Conservation (phyloP, 2,113 vertebrate species). For the Varanus salvator region DNA sequence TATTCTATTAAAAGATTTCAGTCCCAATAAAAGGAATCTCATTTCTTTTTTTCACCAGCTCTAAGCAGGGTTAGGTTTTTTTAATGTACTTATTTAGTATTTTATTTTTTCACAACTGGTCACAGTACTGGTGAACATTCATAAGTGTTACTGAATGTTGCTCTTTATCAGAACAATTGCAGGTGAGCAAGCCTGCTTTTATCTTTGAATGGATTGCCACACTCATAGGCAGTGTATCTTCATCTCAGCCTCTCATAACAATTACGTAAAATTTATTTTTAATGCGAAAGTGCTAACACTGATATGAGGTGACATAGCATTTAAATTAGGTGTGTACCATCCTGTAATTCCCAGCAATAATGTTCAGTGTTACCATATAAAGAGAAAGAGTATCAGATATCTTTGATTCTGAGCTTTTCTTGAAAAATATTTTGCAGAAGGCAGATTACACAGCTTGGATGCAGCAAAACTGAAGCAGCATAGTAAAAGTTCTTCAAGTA, state of each 20-base stretch:
- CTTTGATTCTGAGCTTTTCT: conserved; percentile 30
- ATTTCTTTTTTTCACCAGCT: background rate
- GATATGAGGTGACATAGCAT: background rate
- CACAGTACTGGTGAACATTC: background rate
- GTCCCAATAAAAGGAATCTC: background rate
- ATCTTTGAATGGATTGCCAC: background rate
- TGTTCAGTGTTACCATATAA: conserved; percentile 21
- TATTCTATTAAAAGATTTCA: conserved; percentile 25
- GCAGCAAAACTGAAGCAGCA: background rate
- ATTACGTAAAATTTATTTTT: background rate
- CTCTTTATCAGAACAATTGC: background rate
- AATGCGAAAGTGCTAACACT: background rate
- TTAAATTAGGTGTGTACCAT: background rate
- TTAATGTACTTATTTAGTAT: background rate
- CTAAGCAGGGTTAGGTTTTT: background rate
- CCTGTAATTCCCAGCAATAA: conserved; percentile 34
- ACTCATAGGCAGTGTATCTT: background rate
- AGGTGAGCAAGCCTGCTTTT: background rate
- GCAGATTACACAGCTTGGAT: background rate
- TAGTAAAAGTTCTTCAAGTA: background rate
- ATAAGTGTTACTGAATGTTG: background rate
- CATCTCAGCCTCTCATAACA: background rate
- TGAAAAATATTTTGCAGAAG: background rate
- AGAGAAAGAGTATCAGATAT: conserved; percentile 50
- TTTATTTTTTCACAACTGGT: background rate